Conservation (phyloP, 2,113 vertebrate genomes). For the Pimephales promelas region DNA sequence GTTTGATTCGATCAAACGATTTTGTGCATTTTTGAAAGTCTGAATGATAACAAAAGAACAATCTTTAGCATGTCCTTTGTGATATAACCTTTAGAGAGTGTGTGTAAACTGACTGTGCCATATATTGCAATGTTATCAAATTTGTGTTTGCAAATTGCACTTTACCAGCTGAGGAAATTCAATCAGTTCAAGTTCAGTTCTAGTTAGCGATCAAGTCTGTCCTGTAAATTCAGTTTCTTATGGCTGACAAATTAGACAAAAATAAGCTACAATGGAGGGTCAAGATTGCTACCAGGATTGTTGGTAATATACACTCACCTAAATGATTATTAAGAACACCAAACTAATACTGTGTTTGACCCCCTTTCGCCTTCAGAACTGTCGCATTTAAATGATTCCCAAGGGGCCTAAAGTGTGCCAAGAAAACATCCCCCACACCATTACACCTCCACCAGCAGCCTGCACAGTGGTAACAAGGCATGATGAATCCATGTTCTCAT, state of each 20-base stretch:
- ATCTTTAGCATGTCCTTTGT: background rate
- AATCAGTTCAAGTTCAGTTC: background rate
- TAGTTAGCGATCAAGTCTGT: background rate
- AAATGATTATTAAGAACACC: too few species aligned
- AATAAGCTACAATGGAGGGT: background rate
- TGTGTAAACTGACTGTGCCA: background rate
- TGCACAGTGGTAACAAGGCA: too few species aligned
- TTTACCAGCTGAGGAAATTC: background rate
- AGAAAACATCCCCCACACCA: too few species aligned
- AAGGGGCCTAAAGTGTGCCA: too few species aligned
- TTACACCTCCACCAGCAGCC: too few species aligned
- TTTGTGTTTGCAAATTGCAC: background rate
- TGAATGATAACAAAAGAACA: background rate
- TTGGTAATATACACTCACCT: background rate
- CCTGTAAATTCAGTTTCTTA: background rate
- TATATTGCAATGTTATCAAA: background rate
- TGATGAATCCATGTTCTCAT: too few species aligned
- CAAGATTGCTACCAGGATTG: background rate
- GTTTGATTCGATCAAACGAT: too few species aligned
- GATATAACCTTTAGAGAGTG: background rate
- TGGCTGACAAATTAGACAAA: background rate
- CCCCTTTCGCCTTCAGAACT: too few species aligned
- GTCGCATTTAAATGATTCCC: too few species aligned
- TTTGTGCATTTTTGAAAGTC: background rate
- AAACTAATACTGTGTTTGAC: too few species aligned